These are phyloP conservation scores for Lutjanus argentimaculatus DNA, from an alignment of 2,797 vertebrate genomes.

Conservation along the genomic window DNA sequence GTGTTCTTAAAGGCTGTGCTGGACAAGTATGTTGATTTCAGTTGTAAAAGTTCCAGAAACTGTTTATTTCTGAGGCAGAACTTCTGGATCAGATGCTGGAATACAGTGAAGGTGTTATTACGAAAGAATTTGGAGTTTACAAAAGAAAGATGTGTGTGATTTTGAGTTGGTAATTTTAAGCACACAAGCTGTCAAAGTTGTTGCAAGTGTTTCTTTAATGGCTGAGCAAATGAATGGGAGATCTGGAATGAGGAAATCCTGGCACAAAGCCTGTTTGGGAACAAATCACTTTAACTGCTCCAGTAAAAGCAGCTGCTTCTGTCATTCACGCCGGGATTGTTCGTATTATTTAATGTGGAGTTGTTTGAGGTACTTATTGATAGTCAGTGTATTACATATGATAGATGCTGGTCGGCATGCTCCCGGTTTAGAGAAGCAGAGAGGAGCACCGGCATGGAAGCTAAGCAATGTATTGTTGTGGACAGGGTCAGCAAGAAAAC, in stretches of 20 bases:
- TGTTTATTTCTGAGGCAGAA: background rate
- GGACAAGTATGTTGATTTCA: background rate
- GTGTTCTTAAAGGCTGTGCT: background rate
- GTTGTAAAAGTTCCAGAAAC: background rate
- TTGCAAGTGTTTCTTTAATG: background rate
- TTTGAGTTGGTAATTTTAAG: no score
- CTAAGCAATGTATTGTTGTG: no score
- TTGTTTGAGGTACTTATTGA: no score
- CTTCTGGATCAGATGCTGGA: no score
- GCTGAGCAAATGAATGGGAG: background rate
- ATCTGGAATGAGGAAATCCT: background rate
- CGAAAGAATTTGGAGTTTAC: background rate
- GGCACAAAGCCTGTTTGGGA: background rate
- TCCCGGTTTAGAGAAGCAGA: no score
- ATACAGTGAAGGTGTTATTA: background rate
- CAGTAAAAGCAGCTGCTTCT: background rate
- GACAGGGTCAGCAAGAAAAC: no score
- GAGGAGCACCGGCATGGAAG: no score
- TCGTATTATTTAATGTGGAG: background rate
- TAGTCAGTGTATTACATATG: no score
- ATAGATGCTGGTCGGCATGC: no score
- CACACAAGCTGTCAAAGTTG: background rate
- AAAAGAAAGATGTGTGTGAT: no score
- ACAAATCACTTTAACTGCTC: background rate
- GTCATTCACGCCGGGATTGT: background rate